These are phyloP conservation scores for Menidia beryllina DNA, from an alignment of 2,113 vertebrate genomes.

Conservation along the genomic window DNA sequence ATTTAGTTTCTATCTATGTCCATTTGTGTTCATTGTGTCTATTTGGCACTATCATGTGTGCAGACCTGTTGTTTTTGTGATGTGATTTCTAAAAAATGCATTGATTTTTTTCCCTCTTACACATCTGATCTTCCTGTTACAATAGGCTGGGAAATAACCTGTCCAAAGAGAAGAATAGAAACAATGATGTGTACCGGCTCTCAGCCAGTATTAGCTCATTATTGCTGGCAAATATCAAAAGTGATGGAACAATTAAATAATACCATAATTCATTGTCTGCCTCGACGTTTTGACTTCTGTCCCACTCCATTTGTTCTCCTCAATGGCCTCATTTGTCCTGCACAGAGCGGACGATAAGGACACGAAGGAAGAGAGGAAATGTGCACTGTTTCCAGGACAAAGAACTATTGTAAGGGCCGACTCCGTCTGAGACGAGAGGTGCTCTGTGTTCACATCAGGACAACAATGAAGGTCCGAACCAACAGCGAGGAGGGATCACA, in stretches of 20 bases:
- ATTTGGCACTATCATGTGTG: too few relatives aligned
- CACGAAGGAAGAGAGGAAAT: constrained; percentile 46
- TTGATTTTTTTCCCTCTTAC: background rate
- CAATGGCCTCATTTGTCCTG: constrained; percentile 16
- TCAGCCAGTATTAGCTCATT: background rate
- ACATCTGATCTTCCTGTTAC: background rate
- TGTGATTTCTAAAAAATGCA: background rate
- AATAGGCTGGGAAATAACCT: background rate
- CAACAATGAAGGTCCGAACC: constrained; percentile 17
- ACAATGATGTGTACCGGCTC: constrained; percentile 22
- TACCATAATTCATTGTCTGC: constrained; percentile 7
- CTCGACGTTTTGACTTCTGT: constrained; percentile 17
- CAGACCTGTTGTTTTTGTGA: background rate
- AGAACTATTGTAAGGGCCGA: constrained; percentile 41
- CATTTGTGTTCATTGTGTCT: too few relatives aligned
- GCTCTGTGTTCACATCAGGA: constrained; percentile 15
- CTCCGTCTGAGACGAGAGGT: constrained; percentile 11
- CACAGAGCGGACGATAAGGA: constrained; percentile 21
- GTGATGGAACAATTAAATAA: background rate
- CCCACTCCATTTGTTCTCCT: background rate
- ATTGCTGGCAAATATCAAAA: constrained; percentile 11
- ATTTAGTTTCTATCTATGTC: too few relatives aligned
- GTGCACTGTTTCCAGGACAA: constrained; percentile 39
- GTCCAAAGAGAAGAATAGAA: background rate
- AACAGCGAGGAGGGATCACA: constrained; percentile 5